phyloP scores from a whole-genome alignment of 2,797 vertebrate genomes.

The Ctenopoma multispine region DNA sequence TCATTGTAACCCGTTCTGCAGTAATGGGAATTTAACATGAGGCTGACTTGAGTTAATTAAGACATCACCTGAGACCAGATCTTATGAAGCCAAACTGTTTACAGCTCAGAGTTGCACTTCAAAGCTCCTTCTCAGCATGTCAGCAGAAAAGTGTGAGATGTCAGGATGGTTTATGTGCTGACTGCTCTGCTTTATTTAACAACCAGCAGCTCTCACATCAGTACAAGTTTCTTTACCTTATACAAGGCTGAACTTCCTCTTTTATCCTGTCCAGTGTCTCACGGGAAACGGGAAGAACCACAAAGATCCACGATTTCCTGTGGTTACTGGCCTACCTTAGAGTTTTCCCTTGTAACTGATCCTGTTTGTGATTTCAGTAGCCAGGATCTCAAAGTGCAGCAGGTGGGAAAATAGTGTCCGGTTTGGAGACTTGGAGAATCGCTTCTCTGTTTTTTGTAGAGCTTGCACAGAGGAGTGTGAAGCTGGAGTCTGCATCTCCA shows the following conservation, averaged over 20 bases:
- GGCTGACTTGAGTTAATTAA: constrained; percentile 31
- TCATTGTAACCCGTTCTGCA: not conserved
- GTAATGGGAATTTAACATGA: constrained; percentile 40
- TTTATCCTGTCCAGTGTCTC: constrained; percentile 12
- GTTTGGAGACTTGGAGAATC: too few species aligned
- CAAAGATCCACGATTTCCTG: too few species aligned
- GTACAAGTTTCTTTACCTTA: not conserved
- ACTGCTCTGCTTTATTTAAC: constrained; percentile 51
- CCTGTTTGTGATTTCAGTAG: too few species aligned
- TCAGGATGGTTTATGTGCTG: constrained; percentile 55
- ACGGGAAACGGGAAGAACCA: not conserved
- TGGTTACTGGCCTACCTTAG: too few species aligned
- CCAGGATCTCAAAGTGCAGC: too few species aligned
- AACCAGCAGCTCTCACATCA: constrained; percentile 27
- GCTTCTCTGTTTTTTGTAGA: too few species aligned
- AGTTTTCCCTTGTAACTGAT: too few species aligned
- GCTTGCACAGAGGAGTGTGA: too few species aligned
- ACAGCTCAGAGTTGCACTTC: constrained; percentile 55
- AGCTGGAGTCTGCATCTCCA: too few species aligned
- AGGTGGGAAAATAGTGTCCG: too few species aligned
- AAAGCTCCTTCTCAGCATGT: constrained; percentile 47
- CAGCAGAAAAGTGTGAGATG: constrained; percentile 55
- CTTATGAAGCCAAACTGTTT: constrained; percentile 47
- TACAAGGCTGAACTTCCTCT: not conserved
- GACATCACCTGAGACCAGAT: constrained; percentile 55